Evolutionary conservation across 2,888 invertebrate genomes (phyloP).

Genomic region (Tineola bisselliella): DNA sequence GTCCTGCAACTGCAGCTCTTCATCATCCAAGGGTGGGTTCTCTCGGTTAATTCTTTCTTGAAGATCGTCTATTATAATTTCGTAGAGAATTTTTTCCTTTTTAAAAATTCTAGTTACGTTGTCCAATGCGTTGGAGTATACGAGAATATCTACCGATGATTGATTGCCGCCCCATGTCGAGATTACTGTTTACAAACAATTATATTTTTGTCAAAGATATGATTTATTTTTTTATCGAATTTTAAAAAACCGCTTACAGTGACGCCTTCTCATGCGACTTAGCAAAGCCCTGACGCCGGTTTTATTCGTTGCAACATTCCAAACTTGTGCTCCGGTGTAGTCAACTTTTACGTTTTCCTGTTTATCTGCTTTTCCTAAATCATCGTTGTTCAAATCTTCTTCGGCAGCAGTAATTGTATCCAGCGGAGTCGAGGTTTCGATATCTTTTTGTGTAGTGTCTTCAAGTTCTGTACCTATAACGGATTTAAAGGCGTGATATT

Average conservation of each 20-base stretch:
- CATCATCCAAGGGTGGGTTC: conserved; percentile 76
- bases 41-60: conserved; percentile 82
- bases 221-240: background rate
- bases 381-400: background rate
- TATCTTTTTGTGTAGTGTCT: background rate
- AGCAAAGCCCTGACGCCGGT: conserved; percentile 44
- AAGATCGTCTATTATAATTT: conserved; percentile 80
- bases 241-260: conserved; percentile 33
- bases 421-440: background rate
- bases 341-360: conserved; percentile 46
- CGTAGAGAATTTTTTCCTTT: conserved; percentile 71
- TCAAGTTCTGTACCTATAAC: background rate
- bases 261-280: conserved; percentile 40
- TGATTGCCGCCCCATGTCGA: conserved; percentile 74
- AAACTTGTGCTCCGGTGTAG: conserved; percentile 81
- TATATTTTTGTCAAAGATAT: background rate
- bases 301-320: conserved; percentile 71
- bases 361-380: background rate
- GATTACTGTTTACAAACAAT: conserved; percentile 55
- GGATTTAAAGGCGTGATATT: too few species aligned
- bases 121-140: conserved; percentile 72
- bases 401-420: background rate
- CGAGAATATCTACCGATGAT: conserved; percentile 73
- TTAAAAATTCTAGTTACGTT: conserved; percentile 71
- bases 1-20: conserved; percentile 74